These are phyloP conservation scores for Xanthorhoe spadicearia DNA, from an alignment of 2,888 invertebrate genomes.

Conservation along the genomic window DNA sequence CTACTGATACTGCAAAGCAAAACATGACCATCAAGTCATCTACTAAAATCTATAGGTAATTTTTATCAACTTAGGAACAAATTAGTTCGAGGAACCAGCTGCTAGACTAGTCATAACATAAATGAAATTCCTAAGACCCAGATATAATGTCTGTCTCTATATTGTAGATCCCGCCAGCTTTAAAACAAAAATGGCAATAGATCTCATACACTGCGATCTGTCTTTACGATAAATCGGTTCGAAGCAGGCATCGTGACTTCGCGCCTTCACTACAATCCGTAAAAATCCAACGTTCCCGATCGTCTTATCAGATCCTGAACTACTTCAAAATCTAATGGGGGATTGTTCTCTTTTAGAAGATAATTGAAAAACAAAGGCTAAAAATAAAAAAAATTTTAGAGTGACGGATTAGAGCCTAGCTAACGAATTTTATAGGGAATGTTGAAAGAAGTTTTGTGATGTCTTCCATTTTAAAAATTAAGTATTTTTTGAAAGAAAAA, in stretches of 20 bases:
- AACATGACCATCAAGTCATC: background rate
- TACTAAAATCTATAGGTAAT: background rate
- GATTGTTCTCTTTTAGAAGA: slow-evolving; percentile 65
- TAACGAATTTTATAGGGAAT: background rate
- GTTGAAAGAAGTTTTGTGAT: background rate
- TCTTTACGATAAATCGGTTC: slow-evolving; percentile 50
- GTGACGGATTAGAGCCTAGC: slow-evolving; percentile 3
- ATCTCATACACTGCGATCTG: slow-evolving; percentile 32
- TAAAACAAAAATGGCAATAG: slow-evolving; percentile 30
- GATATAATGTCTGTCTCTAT: background rate
- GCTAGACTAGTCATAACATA: too few species aligned
- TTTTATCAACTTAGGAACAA: too few species aligned
- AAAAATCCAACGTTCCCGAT: slow-evolving; percentile 65
- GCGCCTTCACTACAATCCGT: slow-evolving; percentile 58
- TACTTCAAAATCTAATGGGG: slow-evolving; percentile 70
- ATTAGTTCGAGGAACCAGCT: too few species aligned
- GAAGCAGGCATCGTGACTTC: slow-evolving; percentile 48
- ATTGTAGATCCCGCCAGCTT: slow-evolving; percentile 2
- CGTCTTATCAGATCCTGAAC: slow-evolving; percentile 69
- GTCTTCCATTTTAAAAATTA: too few species aligned
- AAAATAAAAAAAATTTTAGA: slow-evolving; percentile 6
- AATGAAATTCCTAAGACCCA: background rate
- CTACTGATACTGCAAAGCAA: background rate
- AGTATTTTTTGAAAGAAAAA: too few species aligned
- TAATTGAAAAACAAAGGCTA: slow-evolving; percentile 61